These are phyloP conservation scores for Psittacara wagleri DNA, from an alignment of 2,113 vertebrate species.

Conservation along the genomic window DNA sequence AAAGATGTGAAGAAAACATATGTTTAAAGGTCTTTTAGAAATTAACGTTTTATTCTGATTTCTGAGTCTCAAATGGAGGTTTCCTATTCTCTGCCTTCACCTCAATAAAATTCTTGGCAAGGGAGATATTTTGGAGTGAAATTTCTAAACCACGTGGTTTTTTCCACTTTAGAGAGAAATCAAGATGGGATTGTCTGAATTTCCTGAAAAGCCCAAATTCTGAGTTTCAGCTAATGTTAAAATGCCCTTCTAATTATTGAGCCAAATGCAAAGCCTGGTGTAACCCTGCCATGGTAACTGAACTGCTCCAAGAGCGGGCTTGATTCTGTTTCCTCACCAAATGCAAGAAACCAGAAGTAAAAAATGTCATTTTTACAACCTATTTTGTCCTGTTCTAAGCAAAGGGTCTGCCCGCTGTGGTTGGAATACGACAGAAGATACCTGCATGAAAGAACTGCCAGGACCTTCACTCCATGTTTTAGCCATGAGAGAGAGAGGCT, in stretches of 20 bases:
- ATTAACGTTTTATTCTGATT: neutral
- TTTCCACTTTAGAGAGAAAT: neutral
- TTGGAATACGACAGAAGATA: neutral
- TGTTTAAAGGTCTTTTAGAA: neutral
- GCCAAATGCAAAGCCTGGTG: neutral
- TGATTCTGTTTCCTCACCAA: neutral
- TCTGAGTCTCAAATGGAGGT: neutral
- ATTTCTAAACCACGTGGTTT: neutral
- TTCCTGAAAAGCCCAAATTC: neutral
- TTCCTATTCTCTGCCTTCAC: neutral
- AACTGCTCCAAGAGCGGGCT: neutral
- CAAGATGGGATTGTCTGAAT: neutral
- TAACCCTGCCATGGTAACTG: neutral
- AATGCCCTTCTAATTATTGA: neutral
- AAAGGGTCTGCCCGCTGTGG: accelerated
- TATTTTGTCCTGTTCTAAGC: neutral
- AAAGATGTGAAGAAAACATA: neutral
- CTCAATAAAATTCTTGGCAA: neutral
- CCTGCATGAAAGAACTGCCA: neutral
- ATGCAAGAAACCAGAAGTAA: neutral
- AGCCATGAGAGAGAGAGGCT: neutral
- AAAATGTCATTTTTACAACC: neutral
- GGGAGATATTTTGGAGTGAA: neutral
- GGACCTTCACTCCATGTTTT: neutral
- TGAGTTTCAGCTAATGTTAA: neutral